phyloP scores from a whole-genome alignment of 2,113 vertebrate species.

The Trichechus manatus region DNA sequence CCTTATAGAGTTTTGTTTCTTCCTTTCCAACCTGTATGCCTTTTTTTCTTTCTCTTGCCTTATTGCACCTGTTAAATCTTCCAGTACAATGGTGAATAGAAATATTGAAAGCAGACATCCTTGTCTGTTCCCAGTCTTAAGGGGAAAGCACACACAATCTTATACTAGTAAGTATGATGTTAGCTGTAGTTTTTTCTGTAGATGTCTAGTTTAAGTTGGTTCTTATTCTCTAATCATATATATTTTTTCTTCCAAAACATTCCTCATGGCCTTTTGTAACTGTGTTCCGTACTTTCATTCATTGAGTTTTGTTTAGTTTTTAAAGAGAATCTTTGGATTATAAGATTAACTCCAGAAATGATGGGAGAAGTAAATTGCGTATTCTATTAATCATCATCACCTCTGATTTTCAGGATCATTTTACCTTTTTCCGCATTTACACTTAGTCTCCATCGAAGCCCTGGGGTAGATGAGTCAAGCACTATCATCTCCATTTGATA shows the following conservation, averaged over 20 bases:
- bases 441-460: neutral
- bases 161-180: neutral
- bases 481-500: conserved; percentile 6
- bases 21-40: neutral
- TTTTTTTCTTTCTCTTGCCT: conserved; percentile 14
- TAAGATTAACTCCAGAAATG: conserved; percentile 23
- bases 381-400: conserved; percentile 5
- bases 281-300: neutral
- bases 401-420: neutral
- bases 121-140: neutral
- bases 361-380: neutral
- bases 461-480: neutral
- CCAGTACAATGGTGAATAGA: neutral
- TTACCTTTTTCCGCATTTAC: neutral
- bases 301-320: conserved; percentile 20
- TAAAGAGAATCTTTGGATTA: neutral
- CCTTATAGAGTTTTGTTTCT: neutral
- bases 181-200: neutral
- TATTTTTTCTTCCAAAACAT: conserved; percentile 15
- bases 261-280: neutral
- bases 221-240: neutral
- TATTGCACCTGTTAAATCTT: neutral
- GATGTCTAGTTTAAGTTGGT: neutral
- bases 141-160: neutral
- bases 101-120: neutral